phyloP scores from a whole-genome alignment of 2,888 invertebrate species.

The Dinocampus coccinellae region DNA sequence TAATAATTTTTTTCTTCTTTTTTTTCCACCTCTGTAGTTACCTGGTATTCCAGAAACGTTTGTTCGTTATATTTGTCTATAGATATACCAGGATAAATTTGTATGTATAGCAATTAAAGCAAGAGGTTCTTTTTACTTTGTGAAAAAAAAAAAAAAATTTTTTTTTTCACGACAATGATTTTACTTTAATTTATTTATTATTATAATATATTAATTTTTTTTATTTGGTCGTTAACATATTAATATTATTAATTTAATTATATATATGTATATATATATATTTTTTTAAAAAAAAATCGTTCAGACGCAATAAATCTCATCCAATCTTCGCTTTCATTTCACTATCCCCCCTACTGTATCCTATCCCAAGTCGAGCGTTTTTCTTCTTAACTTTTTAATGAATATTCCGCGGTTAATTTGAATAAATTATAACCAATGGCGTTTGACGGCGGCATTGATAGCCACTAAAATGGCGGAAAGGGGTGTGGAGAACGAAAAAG shows the following conservation, averaged over 20 bases:
- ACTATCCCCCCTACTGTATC: not conserved
- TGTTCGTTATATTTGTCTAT: conserved; percentile 53
- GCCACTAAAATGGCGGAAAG: conserved; percentile 41
- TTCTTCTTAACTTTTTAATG: conserved; percentile 63
- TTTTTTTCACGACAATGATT: not conserved
- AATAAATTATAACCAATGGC: conserved; percentile 69
- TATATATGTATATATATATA: no score
- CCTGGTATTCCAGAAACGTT: conserved; percentile 66
- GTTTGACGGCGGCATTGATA: conserved; percentile 67
- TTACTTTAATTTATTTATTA: not conserved
- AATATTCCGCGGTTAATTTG: conserved; percentile 67
- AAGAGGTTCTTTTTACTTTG: not conserved
- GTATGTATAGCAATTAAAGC: not conserved
- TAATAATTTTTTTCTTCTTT: no score
- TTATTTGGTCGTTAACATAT: not conserved
- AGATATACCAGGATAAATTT: not conserved
- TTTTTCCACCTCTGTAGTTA: conserved; percentile 65
- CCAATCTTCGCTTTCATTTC: not conserved
- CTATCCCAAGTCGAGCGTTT: not conserved
- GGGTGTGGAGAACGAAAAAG: conserved; percentile 26
- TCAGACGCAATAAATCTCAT: not conserved
- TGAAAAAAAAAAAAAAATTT: no score
- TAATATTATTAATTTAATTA: no score
- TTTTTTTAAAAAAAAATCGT: not conserved
- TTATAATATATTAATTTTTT: not conserved